phyloP scores from a whole-genome alignment of 1,140 invertebrate species.

The Drosophila setifemur region DNA sequence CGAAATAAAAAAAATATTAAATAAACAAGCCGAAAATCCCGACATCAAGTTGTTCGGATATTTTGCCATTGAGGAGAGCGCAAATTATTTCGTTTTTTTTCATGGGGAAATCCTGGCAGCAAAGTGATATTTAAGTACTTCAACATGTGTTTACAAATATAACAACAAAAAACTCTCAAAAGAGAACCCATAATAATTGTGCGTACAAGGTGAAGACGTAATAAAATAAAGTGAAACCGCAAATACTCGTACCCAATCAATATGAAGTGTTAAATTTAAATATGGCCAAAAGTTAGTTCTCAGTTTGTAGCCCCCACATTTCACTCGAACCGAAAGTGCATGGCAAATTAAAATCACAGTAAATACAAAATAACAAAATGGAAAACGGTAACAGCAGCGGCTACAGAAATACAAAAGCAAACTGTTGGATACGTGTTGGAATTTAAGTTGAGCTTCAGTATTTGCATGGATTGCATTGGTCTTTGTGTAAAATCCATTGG shows the following conservation, averaged over 20 bases:
- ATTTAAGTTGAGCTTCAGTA: conserved; percentile 65
- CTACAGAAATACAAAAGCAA: conserved; percentile 25
- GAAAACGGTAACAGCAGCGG: conserved; percentile 38
- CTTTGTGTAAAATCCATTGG: conserved; percentile 36
- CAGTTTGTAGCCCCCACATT: conserved; percentile 17
- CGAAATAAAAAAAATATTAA: neutral
- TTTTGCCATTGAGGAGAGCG: conserved; percentile 15
- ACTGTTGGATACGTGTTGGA: conserved; percentile 64
- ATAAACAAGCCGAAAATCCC: conserved; percentile 24
- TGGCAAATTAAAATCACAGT: conserved; percentile 31
- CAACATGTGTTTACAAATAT: neutral
- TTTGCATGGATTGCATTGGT: too few species aligned
- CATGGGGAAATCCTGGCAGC: conserved; percentile 63
- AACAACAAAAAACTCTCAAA: conserved; percentile 7
- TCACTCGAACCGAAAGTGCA: conserved; percentile 53
- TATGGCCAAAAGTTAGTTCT: neutral
- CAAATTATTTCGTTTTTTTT: neutral
- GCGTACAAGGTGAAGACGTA: conserved; percentile 27
- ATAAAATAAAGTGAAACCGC: conserved; percentile 13
- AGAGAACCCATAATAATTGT: conserved; percentile 23
- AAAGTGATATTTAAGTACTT: conserved; percentile 43
- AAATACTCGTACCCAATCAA: neutral
- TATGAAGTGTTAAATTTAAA: too few species aligned
- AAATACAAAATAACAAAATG: conserved; percentile 30
- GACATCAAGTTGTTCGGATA: neutral